A percentile compares a stretch with the other conserved stretches of the same genome.
Conservation (phyloP, 2,113 vertebrate genomes). For the Trachemys scripta region DNA sequence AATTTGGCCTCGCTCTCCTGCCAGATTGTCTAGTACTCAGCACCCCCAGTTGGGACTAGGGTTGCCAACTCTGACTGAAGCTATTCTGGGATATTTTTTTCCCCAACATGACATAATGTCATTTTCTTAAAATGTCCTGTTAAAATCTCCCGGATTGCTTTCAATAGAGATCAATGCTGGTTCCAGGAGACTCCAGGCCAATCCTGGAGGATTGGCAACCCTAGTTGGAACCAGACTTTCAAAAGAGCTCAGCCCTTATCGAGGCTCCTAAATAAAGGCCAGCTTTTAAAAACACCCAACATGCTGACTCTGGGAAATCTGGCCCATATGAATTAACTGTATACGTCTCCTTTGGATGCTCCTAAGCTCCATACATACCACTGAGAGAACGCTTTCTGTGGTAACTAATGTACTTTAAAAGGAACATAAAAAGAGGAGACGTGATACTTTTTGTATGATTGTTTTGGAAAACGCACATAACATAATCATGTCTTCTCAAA, state of each 20-base stretch:
- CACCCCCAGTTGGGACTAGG: neutral
- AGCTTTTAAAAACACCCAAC: neutral
- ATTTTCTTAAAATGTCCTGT: no score
- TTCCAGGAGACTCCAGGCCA: no score
- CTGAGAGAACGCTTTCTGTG: conserved; percentile 57
- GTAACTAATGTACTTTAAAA: conserved; percentile 47
- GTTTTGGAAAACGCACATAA: neutral
- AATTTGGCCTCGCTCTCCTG: neutral
- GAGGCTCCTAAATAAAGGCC: neutral
- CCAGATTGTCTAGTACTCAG: neutral
- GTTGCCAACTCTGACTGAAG: no score
- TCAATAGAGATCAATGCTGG: no score
- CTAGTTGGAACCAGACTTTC: neutral
- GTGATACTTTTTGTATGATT: neutral
- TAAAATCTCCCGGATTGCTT: no score
- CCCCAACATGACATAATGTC: no score
- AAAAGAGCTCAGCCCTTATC: neutral
- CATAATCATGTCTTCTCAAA: neutral
- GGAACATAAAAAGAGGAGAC: conserved; percentile 28
- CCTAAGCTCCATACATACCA: neutral
- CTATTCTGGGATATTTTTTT: no score
- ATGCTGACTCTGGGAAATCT: neutral
- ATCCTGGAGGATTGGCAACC: no score
- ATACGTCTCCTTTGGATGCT: conserved; percentile 36
- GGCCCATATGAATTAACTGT: conserved; percentile 19